phyloP scores from a whole-genome alignment of 92 coral and sea anemone species.

The Galaxea fascicularis region DNA sequence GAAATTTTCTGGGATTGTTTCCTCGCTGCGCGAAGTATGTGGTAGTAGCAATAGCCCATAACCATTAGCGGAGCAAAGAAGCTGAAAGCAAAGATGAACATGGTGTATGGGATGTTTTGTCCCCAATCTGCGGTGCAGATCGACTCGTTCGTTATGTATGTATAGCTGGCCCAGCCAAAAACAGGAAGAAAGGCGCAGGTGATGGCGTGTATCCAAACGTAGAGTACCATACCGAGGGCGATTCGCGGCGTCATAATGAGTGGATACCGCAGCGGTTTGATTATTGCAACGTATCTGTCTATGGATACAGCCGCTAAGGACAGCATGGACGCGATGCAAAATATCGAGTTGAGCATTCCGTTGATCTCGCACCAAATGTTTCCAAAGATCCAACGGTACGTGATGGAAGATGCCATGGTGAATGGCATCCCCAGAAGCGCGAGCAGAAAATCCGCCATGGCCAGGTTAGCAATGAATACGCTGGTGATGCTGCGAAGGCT shows the following conservation, averaged over 20 bases:
- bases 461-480: conserved; percentile 83
- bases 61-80: conserved; percentile 76
- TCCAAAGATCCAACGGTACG: conserved; percentile 86
- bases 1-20: conserved; percentile 66
- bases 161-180: conserved; percentile 84
- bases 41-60: conserved; percentile 80
- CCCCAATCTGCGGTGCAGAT: conserved; percentile 93
- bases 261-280: conserved; percentile 80
- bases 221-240: conserved; percentile 64
- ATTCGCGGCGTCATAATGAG: conserved; percentile 72
- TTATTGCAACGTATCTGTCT: conserved; percentile 85
- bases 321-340: conserved; percentile 89
- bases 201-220: conserved; percentile 85
- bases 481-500: conserved; percentile 77
- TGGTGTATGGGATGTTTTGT: conserved; percentile 71
- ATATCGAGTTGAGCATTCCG: conserved; percentile 81
- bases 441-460: conserved; percentile 85
- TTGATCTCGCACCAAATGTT: conserved; percentile 76
- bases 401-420: conserved; percentile 80
- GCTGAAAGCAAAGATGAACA: conserved; percentile 80
- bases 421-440: conserved; percentile 89
- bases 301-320: conserved; percentile 88
- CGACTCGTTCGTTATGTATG: conserved; percentile 82
- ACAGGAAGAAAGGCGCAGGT: conserved; percentile 74
- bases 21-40: conserved; percentile 85